Evolutionary conservation across 1,140 invertebrate genomes (phyloP), one percentile per base, ranked within the genome.

Genomic region (Calephelis nemesis): DNA sequence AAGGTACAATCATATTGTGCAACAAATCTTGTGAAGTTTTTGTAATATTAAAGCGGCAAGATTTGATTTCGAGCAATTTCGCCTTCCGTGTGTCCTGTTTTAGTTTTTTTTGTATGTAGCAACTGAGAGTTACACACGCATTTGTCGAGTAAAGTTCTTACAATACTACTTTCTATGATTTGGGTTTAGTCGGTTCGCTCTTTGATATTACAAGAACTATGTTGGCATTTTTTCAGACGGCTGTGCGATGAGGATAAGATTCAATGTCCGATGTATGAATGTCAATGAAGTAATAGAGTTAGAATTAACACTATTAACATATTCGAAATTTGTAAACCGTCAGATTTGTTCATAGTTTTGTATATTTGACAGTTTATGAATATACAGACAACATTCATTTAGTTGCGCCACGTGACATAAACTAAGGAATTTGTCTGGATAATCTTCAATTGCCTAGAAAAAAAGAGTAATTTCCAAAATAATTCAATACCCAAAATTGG

Each of bases 11-110:
- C 89, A 91, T 92, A 90, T 90, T 92, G 89, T 92, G 89, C 89
- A 92, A 87, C 87, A 82, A 92, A 92, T 92, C 89, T 88, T 92
- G 89, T 90, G 78, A 90, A 87, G 89, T 91, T 89, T 82, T 91
- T 91, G 89, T 91, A 91, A 91, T 91, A 91, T 90, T 90, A 77
- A 91, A 91, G 89, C 85, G 87, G 89, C 89, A 82, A 85, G 78
- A 88, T 88, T 84, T 87, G 71, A 81, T 81, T 89, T 87, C 74
- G 79, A 81, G 82, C 82, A 82, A 79, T 79, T 86, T 79, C 75
- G 85, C 85, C 87, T 88, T 91, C 79, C 86, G 84, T 89, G 87
- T 89, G 79, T 85, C 84, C 84, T 84, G 81, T 69, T 82, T 82
- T 77, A 50, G 19, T 70, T 67, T 69, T 76, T 79, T 63, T 76